Conservation (phyloP, 2,113 vertebrate species). For the Charadrius vociferus region DNA sequence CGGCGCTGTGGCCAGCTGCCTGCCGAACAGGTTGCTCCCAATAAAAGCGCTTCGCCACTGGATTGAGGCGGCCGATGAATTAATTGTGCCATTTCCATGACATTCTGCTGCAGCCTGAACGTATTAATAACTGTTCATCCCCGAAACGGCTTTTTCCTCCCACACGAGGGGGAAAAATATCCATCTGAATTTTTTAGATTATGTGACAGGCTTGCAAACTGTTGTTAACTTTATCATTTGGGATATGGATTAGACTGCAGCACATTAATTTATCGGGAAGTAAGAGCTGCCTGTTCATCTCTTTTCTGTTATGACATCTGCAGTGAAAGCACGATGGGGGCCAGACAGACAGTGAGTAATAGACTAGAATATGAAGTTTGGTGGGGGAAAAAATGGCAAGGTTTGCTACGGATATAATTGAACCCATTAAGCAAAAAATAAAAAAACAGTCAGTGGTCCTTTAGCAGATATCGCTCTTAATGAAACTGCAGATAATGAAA, state of each 20-base stretch:
- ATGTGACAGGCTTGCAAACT: conserved; percentile 61
- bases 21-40: background rate
- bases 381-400: conserved; percentile 24
- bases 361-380: conserved; percentile 63
- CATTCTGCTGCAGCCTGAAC: conserved; percentile 49
- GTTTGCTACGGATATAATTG: conserved; percentile 60
- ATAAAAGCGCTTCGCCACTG: conserved; percentile 30
- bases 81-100: conserved; percentile 58
- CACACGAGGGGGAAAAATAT: conserved; percentile 38
- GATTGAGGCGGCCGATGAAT: conserved; percentile 32
- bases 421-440: conserved; percentile 63
- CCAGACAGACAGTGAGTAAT: conserved; percentile 56
- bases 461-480: conserved; percentile 36
- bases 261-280: conserved; percentile 54
- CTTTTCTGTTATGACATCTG: conserved; percentile 65
- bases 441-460: conserved; percentile 27
- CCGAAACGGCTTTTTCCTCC: conserved; percentile 44
- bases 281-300: conserved; percentile 47
- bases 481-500: conserved; percentile 47
- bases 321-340: conserved; percentile 48
- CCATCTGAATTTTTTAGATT: conserved; percentile 59
- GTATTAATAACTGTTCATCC: conserved; percentile 42
- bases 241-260: conserved; percentile 54
- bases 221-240: conserved; percentile 62
- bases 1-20: background rate